Conservation (phyloP, 1,140 invertebrate genomes). For the Agraylea sexmaculata region DNA sequence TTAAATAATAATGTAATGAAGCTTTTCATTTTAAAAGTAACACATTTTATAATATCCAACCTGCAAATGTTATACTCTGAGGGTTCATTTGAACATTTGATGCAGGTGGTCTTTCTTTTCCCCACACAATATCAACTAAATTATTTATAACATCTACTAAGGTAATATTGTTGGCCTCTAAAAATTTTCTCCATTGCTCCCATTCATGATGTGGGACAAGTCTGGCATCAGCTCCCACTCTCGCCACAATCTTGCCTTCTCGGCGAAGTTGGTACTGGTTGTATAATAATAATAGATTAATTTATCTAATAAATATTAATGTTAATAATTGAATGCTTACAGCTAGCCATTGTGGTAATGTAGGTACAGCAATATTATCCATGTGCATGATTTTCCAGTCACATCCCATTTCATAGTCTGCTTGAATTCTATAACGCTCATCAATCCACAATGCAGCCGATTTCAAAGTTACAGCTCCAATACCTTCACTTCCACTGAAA, state of each 20-base stretch:
- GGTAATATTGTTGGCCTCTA: constrained; percentile 42
- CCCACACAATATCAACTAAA: constrained; percentile 73
- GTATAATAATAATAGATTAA: constrained; percentile 4
- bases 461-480: constrained; percentile 62
- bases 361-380: constrained; percentile 45
- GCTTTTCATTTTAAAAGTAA: not conserved
- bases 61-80: constrained; percentile 33
- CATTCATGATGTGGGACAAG: constrained; percentile 53
- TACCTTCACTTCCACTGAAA: constrained; percentile 73
- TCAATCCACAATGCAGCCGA: constrained; percentile 83
- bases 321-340: constrained; percentile 23
- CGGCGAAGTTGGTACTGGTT: constrained; percentile 26
- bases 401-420: constrained; percentile 62
- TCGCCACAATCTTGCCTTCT: too few species aligned
- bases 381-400: constrained; percentile 71
- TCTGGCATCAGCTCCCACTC: constrained; percentile 75
- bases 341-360: constrained; percentile 49
- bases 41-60: constrained; percentile 12
- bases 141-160: constrained; percentile 59
- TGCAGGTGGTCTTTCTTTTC: constrained; percentile 42
- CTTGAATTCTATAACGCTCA: constrained; percentile 69
- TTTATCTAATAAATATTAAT: constrained; percentile 7
- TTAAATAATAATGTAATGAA: constrained; percentile 10
- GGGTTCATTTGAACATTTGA: constrained; percentile 44
- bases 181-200: constrained; percentile 42